These are phyloP conservation scores for Myrmecophaga tridactyla DNA, from an alignment of 2,113 vertebrate genomes.

Conservation along the genomic window DNA sequence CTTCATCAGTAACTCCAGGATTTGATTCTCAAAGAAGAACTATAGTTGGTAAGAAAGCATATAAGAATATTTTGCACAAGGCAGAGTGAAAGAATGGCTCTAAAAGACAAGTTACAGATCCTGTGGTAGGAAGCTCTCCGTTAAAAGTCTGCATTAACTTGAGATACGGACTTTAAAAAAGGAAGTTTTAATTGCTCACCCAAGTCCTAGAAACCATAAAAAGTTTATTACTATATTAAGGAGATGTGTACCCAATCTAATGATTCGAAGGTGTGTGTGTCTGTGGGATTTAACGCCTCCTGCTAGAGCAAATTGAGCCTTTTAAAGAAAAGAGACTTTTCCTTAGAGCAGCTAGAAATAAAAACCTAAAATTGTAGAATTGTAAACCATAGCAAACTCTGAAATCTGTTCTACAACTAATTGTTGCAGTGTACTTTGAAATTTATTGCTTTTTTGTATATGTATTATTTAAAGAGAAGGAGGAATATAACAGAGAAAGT, in stretches of 20 bases:
- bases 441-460: too few species aligned
- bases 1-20: neutral
- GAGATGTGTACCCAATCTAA: neutral
- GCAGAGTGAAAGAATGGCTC: neutral
- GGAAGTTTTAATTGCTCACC: neutral
- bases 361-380: too few species aligned
- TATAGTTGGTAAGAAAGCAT: constrained; percentile 14
- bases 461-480: too few species aligned
- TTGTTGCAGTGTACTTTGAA: too few species aligned
- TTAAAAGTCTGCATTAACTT: neutral
- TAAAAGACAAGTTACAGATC: neutral
- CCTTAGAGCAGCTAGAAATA: too few species aligned
- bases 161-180: neutral
- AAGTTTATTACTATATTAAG: neutral
- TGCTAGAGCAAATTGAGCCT: neutral
- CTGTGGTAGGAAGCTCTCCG: neutral
- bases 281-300: neutral
- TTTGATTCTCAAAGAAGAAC: constrained; percentile 32
- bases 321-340: too few species aligned
- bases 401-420: too few species aligned
- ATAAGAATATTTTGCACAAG: neutral
- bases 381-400: too few species aligned
- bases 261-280: neutral
- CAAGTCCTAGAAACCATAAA: neutral
- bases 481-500: too few species aligned